Conservation (phyloP, 2,113 vertebrate species). For the Tympanuchus pallidicinctus region DNA sequence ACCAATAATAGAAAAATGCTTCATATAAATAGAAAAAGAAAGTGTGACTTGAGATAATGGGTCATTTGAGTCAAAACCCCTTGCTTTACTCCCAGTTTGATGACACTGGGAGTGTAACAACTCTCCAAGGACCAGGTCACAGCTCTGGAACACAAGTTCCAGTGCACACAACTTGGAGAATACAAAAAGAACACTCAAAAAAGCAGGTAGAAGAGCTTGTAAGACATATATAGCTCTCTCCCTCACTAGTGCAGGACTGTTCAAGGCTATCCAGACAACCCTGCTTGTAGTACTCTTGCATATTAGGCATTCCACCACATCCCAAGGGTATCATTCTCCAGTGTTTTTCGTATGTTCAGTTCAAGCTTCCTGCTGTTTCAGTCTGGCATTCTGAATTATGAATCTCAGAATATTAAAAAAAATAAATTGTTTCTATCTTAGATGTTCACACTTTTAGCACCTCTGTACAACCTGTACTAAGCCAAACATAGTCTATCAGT, state of each 20-base stretch:
- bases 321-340: neutral
- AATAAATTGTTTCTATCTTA: neutral
- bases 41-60: neutral
- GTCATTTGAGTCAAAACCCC: neutral
- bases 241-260: neutral
- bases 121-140: neutral
- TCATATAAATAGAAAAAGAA: neutral
- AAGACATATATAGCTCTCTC: neutral
- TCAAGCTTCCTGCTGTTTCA: neutral
- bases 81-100: neutral
- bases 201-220: neutral
- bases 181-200: neutral
- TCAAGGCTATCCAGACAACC: neutral
- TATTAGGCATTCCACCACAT: accelerated
- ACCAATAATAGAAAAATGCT: neutral
- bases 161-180: neutral
- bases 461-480: neutral
- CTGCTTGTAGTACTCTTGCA: neutral
- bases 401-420: neutral
- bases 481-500: accelerated
- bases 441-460: neutral
- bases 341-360: accelerated
- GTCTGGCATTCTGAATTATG: neutral
- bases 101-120: neutral
- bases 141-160: neutral